These are phyloP conservation scores for Pituophis catenifer DNA, from an alignment of 2,113 vertebrate species.

Conservation along the genomic window DNA sequence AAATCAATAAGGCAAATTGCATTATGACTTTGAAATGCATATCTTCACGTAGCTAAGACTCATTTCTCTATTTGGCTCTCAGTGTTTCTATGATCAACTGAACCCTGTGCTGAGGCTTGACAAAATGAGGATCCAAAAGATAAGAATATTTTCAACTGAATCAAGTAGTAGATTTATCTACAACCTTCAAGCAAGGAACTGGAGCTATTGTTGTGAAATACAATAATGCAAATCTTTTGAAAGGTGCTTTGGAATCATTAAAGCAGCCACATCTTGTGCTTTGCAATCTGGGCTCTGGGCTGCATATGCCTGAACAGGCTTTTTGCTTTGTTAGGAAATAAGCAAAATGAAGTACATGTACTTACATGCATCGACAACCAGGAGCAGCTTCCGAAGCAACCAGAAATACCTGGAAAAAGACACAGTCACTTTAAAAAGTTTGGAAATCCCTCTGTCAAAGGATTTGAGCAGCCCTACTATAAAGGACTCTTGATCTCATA, in stretches of 20 bases:
- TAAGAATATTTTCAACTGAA: background rate
- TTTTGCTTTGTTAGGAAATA: background rate
- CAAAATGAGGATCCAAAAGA: conserved; percentile 12
- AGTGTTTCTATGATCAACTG: background rate
- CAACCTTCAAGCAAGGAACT: background rate
- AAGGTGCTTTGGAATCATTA: background rate
- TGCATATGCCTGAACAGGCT: background rate
- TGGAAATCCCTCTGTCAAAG: background rate
- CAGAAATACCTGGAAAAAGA: background rate
- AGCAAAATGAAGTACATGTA: background rate
- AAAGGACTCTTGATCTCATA: background rate
- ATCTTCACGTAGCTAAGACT: background rate
- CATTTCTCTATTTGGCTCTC: background rate
- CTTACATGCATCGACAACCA: background rate
- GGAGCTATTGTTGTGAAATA: background rate
- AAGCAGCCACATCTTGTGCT: background rate
- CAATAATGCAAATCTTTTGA: background rate
- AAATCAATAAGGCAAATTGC: background rate
- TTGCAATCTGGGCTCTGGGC: background rate
- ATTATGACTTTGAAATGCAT: background rate
- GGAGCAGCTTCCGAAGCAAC: background rate
- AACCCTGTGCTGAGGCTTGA: background rate
- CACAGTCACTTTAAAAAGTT: background rate
- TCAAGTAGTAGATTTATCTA: background rate
- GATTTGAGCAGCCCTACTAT: background rate